phyloP scores from a whole-genome alignment of 2,113 vertebrate genomes.

The Malurus elegans region DNA sequence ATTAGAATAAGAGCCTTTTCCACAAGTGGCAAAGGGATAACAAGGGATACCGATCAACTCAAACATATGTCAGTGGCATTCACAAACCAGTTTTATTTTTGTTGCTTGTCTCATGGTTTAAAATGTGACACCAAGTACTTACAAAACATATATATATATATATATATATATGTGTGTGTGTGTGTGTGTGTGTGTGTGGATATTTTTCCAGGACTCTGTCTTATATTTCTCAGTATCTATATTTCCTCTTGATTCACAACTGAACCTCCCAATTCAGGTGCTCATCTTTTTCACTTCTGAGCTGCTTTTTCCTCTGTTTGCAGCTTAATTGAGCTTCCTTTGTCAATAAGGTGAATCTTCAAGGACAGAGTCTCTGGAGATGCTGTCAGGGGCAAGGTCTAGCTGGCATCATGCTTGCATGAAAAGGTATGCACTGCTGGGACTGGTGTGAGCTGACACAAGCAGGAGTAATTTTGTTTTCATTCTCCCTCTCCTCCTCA shows the following conservation, averaged over 20 bases:
- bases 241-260: neutral
- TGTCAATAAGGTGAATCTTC: rapidly evolving
- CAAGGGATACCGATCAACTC: neutral
- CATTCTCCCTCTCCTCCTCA: neutral
- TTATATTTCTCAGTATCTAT: neutral
- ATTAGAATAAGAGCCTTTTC: neutral
- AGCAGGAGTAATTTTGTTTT: neutral
- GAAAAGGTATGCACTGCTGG: rapidly evolving
- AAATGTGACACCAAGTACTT: neutral
- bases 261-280: neutral
- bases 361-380: neutral
- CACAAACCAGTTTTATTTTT: neutral
- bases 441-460: rapidly evolving
- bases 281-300: neutral
- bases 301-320: neutral
- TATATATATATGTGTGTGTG: too few relatives aligned
- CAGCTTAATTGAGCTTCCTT: neutral
- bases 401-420: neutral
- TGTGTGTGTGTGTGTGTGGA: too few relatives aligned
- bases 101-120: neutral
- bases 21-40: neutral
- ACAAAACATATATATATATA: neutral
- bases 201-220: neutral
- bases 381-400: neutral
- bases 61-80: neutral